A percentile compares a stretch with the other conserved stretches of the same genome.
phyloP scores from a whole-genome alignment of 2,797 vertebrate species.

The Lepus oiostolus region DNA sequence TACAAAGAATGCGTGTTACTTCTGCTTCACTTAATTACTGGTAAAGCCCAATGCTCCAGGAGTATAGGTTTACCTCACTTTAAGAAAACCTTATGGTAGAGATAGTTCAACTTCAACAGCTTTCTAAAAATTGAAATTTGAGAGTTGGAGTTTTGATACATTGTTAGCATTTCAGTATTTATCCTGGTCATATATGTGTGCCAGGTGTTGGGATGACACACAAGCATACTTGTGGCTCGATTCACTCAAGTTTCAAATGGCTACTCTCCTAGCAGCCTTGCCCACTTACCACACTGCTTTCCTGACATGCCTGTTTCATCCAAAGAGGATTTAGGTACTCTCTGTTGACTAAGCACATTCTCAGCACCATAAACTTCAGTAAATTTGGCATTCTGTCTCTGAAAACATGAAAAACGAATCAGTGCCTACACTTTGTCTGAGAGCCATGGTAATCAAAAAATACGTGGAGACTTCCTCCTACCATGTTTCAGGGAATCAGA shows the following conservation, averaged over 20 bases:
- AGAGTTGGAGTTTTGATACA: not conserved
- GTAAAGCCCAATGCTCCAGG: not conserved
- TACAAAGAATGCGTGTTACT: not conserved
- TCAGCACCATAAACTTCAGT: not conserved
- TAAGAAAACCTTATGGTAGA: conserved; percentile 1
- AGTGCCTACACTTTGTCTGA: not conserved
- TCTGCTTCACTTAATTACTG: not conserved
- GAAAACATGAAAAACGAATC: conserved; percentile 8
- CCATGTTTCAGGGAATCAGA: not conserved
- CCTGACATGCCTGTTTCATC: not conserved
- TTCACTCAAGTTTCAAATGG: not conserved
- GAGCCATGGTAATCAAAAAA: not conserved
- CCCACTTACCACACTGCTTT: not conserved
- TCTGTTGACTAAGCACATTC: not conserved
- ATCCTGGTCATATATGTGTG: not conserved
- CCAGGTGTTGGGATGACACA: not conserved
- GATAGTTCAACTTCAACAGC: not conserved
- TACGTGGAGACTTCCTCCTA: not conserved
- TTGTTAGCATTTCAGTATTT: not conserved
- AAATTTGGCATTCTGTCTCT: not conserved
- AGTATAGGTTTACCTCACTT: not conserved
- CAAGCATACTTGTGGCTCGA: not conserved
- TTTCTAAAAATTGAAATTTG: not conserved
- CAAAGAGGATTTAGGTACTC: not conserved
- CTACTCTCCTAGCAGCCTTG: not conserved